phyloP scores from a whole-genome alignment of 1,140 invertebrate species.

The Drosophila cardini region DNA sequence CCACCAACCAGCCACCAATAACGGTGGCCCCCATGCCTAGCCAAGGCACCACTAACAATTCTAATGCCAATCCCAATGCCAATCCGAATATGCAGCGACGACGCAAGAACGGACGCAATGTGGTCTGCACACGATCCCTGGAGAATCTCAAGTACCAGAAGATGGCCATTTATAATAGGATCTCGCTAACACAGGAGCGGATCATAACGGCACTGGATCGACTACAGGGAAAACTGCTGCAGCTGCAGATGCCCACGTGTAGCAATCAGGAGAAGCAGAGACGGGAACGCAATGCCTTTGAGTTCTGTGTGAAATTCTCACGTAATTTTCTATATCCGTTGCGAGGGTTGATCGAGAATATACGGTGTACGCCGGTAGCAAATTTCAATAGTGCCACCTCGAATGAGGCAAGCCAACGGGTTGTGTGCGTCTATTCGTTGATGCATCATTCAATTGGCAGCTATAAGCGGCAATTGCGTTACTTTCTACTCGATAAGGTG shows the following conservation, averaged over 20 bases:
- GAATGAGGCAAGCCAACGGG: constrained; percentile 72
- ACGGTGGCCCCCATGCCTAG: too few species aligned
- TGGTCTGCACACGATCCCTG: constrained; percentile 57
- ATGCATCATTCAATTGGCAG: constrained; percentile 60
- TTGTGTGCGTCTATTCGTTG: constrained; percentile 61
- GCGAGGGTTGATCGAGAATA: constrained; percentile 75
- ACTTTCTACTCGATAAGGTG: constrained; percentile 74
- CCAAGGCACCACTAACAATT: neutral
- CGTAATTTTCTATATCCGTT: constrained; percentile 72
- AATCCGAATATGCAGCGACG: constrained; percentile 7
- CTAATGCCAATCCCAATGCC: neutral
- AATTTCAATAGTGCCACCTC: constrained; percentile 65
- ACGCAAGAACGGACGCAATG: constrained; percentile 26
- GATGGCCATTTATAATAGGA: constrained; percentile 65
- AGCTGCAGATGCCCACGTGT: constrained; percentile 51
- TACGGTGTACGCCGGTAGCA: constrained; percentile 48
- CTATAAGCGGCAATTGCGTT: constrained; percentile 69
- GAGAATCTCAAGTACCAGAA: constrained; percentile 73
- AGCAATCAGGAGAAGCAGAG: constrained; percentile 52
- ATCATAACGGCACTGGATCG: constrained; percentile 65
- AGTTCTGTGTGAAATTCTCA: constrained; percentile 73
- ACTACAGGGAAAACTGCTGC: constrained; percentile 60
- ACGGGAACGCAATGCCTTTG: constrained; percentile 68
- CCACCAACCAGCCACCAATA: neutral
- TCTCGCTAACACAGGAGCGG: constrained; percentile 67